These are phyloP conservation scores for Fundulus diaphanus DNA, from an alignment of 2,797 vertebrate species.

Conservation along the genomic window DNA sequence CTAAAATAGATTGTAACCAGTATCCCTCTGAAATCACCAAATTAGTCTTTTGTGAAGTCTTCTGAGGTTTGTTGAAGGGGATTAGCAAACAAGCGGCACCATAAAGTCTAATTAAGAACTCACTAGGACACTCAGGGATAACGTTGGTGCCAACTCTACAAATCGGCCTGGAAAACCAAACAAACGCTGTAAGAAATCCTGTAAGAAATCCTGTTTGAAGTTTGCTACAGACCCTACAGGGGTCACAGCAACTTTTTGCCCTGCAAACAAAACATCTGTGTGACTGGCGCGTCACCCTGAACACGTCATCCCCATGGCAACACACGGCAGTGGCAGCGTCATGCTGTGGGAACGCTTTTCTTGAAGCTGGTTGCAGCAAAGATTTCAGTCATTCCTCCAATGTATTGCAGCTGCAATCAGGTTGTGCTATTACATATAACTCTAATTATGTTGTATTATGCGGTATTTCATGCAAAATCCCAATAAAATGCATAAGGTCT, in stretches of 20 bases:
- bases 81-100: neutral
- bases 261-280: too few relatives aligned
- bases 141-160: neutral
- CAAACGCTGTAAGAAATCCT: neutral
- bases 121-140: neutral
- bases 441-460: too few relatives aligned
- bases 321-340: neutral
- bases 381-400: neutral
- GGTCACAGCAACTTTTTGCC: too few relatives aligned
- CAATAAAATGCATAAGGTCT: too few relatives aligned
- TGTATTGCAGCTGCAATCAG: neutral
- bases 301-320: too few relatives aligned
- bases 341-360: neutral
- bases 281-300: too few relatives aligned
- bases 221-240: too few relatives aligned
- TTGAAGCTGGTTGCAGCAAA: neutral
- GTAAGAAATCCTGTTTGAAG: neutral
- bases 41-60: neutral
- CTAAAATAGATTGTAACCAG: neutral
- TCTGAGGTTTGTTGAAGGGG: too few relatives aligned
- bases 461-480: too few relatives aligned
- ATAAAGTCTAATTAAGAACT: too few relatives aligned
- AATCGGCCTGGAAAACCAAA: neutral
- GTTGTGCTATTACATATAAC: too few relatives aligned
- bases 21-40: neutral